Evolutionary conservation across 2,888 invertebrate species (phyloP).

Genomic region (Ichneumon xanthorius): DNA sequence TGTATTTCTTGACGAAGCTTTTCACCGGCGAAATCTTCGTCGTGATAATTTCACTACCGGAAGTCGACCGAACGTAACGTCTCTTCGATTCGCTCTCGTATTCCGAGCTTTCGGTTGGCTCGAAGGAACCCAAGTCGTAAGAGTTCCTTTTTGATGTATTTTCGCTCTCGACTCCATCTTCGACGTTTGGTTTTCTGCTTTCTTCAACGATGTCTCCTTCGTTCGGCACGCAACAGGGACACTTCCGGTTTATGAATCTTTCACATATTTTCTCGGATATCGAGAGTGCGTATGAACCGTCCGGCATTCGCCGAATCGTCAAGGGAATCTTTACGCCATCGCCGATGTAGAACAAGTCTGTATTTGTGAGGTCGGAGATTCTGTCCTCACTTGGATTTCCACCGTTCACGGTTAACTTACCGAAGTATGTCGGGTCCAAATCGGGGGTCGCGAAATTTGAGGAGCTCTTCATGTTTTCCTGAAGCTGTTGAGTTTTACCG

Average conservation of each 20-base stretch:
- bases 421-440: conserved; percentile 60
- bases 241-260: conserved; percentile 72
- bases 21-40: conserved; percentile 72
- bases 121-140: conserved; percentile 43
- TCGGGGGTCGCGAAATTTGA: conserved; percentile 6
- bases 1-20: conserved; percentile 74
- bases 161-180: conserved; percentile 21
- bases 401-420: conserved; percentile 49
- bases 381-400: conserved; percentile 14
- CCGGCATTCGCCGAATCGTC: conserved; percentile 74
- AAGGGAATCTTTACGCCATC: conserved; percentile 80
- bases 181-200: neutral
- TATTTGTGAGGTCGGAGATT: conserved; percentile 66
- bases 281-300: conserved; percentile 78
- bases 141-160: conserved; percentile 43
- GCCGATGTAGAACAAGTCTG: conserved; percentile 78
- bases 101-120: neutral
- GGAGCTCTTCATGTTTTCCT: neutral
- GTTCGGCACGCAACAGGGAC: conserved; percentile 76
- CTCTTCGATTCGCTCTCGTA: conserved; percentile 31
- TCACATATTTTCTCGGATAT: conserved; percentile 78
- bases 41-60: conserved; percentile 2
- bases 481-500: neutral
- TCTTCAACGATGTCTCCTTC: conserved; percentile 64
- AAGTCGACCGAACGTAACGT: conserved; percentile 36